Evolutionary conservation across 2,797 vertebrate species (phyloP).

Genomic region (Eremophila alpestris): DNA sequence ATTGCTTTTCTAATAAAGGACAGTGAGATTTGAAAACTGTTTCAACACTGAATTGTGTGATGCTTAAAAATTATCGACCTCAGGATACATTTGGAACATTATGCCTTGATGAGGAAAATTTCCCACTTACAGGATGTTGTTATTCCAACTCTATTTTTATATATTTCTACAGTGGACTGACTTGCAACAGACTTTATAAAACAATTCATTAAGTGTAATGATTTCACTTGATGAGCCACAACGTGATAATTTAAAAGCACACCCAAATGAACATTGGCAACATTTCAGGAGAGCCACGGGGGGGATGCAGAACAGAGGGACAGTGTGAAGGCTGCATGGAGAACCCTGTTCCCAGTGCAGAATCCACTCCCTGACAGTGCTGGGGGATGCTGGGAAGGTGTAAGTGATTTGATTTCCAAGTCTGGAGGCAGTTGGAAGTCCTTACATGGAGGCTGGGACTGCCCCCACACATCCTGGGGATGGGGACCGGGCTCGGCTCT

Average conservation of each 20-base stretch:
- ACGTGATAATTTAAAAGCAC: neutral
- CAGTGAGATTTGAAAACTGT: conserved; percentile 26
- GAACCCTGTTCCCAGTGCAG: neutral
- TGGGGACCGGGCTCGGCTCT: neutral
- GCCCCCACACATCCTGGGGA: neutral
- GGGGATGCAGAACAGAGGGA: neutral
- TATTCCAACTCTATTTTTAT: neutral
- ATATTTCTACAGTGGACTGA: conserved; percentile 24
- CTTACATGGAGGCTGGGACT: neutral
- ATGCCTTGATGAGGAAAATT: neutral
- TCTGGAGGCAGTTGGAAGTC: neutral
- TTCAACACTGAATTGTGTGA: neutral
- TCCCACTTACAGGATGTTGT: neutral
- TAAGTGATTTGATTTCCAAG: neutral
- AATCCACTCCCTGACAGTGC: neutral
- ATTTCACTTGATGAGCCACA: neutral
- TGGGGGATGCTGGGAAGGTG: neutral
- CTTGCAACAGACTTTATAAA: conserved; percentile 15
- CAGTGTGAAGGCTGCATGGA: neutral
- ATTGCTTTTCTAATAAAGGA: conserved; percentile 60
- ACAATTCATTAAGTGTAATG: neutral
- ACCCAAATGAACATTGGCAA: neutral
- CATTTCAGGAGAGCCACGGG: neutral
- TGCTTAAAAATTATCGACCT: neutral
- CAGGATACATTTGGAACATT: neutral